Conservation (phyloP, 2,888 invertebrate species). For the Autographa gamma region DNA sequence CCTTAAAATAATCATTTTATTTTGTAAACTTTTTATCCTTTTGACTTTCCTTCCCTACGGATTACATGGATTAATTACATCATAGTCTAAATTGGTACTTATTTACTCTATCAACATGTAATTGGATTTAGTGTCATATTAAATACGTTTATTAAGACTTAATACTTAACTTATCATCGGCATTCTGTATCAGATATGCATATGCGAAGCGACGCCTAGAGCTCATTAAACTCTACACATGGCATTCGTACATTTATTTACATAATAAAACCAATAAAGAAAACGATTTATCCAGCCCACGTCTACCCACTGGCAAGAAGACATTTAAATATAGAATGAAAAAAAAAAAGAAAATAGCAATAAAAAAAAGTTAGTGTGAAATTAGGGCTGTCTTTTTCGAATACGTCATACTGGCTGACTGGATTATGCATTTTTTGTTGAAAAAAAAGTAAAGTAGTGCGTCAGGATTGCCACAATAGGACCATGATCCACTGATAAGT, state of each 20-base stretch:
- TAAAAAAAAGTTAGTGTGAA: background rate
- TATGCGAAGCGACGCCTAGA: slow-evolving; percentile 1
- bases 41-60: background rate
- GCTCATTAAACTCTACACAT: slow-evolving; percentile 7
- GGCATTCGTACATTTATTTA: slow-evolving; percentile 7
- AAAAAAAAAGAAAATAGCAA: background rate
- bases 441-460: slow-evolving; percentile 11
- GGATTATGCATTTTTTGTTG: background rate
- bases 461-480: slow-evolving; percentile 27
- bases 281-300: slow-evolving; percentile 6
- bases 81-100: background rate
- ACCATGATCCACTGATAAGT: slow-evolving; percentile 28
- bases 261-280: slow-evolving; percentile 9
- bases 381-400: background rate
- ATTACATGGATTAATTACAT: background rate
- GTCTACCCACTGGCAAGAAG: background rate
- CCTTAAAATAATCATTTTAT: background rate
- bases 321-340: background rate
- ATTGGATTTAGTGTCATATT: background rate
- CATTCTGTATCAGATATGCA: background rate
- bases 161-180: background rate
- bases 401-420: background rate
- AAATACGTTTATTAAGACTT: background rate
- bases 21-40: background rate
- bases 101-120: background rate